These are phyloP conservation scores for Antechinus stuartii DNA, from an alignment of 2,113 vertebrate species.

Conservation along the genomic window DNA sequence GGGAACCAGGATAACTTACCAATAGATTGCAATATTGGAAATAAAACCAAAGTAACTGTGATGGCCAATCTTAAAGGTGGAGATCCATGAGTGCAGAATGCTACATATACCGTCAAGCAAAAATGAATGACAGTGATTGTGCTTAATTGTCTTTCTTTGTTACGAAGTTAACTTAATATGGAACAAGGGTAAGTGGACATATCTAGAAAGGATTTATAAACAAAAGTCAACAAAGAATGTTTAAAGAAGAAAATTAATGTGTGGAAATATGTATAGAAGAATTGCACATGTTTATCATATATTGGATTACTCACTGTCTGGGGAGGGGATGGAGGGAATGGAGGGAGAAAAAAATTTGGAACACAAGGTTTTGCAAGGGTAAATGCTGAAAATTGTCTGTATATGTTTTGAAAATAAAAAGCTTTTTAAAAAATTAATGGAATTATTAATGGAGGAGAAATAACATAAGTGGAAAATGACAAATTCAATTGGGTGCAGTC, in stretches of 20 bases:
- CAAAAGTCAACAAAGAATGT: not conserved
- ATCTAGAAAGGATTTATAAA: not conserved
- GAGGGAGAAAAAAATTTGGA: too few species aligned
- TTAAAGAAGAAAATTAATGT: not conserved
- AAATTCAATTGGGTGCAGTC: not conserved
- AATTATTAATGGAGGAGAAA: not conserved
- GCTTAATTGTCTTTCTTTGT: not conserved
- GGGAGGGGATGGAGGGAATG: too few species aligned
- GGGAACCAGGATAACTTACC: not conserved
- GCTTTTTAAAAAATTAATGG: not conserved
- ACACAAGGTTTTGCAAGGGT: too few species aligned
- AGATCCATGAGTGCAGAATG: not conserved
- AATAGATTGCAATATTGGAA: not conserved
- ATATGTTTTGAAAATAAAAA: too few species aligned
- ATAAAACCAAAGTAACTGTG: not conserved
- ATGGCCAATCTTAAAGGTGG: not conserved
- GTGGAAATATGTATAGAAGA: too few species aligned
- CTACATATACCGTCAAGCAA: not conserved
- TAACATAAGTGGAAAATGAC: not conserved
- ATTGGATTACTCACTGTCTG: too few species aligned
- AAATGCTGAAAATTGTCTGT: too few species aligned
- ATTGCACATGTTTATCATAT: too few species aligned
- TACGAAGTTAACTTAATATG: not conserved
- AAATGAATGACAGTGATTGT: not conserved
- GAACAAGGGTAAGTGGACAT: not conserved